Base-by-base conservation (phyloP, 2,113 vertebrate genomes). In the Clarias macrocephalus region DNA sequence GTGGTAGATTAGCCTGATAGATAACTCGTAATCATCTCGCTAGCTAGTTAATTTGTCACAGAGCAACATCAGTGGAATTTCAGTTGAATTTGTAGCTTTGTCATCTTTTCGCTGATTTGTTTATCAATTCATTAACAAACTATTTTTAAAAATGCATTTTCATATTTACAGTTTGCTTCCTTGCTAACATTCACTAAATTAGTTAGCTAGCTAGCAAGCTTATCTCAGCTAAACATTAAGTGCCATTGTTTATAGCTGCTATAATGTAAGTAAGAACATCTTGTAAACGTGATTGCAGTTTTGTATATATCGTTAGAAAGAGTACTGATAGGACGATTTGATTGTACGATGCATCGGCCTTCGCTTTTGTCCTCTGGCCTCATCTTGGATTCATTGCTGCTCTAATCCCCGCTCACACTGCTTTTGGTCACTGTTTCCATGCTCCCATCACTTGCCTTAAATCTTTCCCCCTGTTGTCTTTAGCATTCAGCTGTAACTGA, bases 401-500 rank as follows among this genome's bases (percentile, higher is more conserved):
- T 77, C 66, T 94, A 93, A 94, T 93, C 92, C 89, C 90, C 87
- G 90, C 85, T 77, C 86, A 76, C 91, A 89, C 91, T 87, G 91
- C 89, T 92, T 48, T 91, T 90, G 88, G 80, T 75, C 89, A 88
- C 90, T 90, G 90, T 93, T 91, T 89, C 89, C 70, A 37, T 89
- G 90, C 90, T 88, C 83, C 87, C 52, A 86, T 89, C 88, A 87
- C 89, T 89, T 60, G 52, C 66, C 88, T 85, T 42, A 48, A 57
- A 60, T 65, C 4, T 70, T 83, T 66, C 77, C 85, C 83, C 70
- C 88, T 90, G 85, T 87, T 21, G 91, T 91, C 92, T 94, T 95
- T 95, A 94, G 92, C 95, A 95, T 96, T 97, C 96, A 96, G 96
- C 96, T 96, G 94, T 93, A 96, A 95, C 95, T 96, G 93, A 97